Conservation (phyloP, 2,797 vertebrate species). For the Mustela erminea region DNA sequence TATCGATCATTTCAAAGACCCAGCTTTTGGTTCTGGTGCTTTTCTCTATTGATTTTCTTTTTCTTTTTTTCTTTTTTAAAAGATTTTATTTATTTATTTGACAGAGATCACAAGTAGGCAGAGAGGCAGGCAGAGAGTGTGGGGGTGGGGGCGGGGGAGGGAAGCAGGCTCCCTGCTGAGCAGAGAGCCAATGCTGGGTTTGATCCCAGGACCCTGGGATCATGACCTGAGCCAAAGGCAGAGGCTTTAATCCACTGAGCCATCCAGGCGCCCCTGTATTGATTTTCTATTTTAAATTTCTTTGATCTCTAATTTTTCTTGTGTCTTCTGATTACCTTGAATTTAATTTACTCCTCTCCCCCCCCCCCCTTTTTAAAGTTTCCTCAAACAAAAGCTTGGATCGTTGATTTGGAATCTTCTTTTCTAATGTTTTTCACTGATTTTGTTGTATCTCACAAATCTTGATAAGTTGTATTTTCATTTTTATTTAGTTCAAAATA, state of each 20-base stretch:
- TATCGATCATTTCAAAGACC: background rate
- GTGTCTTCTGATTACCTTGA: background rate
- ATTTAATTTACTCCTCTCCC: background rate
- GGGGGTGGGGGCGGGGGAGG: too few relatives aligned
- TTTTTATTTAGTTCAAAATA: background rate
- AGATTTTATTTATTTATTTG: too few relatives aligned
- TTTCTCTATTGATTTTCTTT: background rate
- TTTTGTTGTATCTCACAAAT: background rate
- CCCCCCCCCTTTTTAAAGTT: background rate
- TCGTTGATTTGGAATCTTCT: background rate
- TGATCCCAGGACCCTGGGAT: too few relatives aligned
- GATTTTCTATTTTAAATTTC: slow-evolving; percentile 13
- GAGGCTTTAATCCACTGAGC: too few relatives aligned
- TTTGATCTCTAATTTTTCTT: background rate
- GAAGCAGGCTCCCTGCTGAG: too few relatives aligned
- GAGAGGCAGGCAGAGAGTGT: too few relatives aligned
- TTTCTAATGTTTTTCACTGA: background rate
- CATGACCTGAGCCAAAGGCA: too few relatives aligned
- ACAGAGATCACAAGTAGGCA: too few relatives aligned
- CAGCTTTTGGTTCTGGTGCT: background rate
- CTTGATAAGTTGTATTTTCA: background rate
- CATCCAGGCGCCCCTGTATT: background rate
- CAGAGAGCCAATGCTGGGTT: too few relatives aligned
- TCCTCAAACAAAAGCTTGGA: background rate
- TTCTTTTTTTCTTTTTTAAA: slow-evolving; percentile 19